Percentiles rank a stretch among this genome's conserved stretches.
These are phyloP conservation scores for Machimus atricapillus DNA, from an alignment of 2,888 invertebrate genomes.

Conservation along the genomic window DNA sequence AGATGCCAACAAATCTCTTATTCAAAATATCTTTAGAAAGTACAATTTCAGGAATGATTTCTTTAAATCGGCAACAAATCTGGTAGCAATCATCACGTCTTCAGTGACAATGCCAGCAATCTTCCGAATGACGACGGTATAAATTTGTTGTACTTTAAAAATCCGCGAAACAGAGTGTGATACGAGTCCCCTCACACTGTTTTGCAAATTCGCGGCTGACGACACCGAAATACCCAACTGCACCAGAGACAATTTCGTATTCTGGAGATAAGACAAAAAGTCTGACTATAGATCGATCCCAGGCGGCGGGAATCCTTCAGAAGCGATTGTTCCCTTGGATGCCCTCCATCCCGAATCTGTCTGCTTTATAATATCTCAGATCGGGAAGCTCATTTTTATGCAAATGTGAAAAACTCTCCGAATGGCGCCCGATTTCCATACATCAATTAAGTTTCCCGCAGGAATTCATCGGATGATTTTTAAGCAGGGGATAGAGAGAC, in stretches of 20 bases:
- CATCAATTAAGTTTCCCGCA: not conserved
- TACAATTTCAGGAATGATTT: too few species aligned
- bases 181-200: not conserved
- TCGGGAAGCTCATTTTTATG: not conserved
- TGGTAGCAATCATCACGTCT: not conserved
- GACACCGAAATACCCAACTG: not conserved
- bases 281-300: not conserved
- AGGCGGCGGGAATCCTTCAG: not conserved
- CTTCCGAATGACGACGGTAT: not conserved
- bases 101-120: not conserved
- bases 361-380: not conserved
- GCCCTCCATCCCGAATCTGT: not conserved
- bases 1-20: not conserved
- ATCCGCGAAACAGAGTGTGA: not conserved
- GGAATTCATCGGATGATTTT: not conserved
- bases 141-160: not conserved
- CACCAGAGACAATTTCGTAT: not conserved
- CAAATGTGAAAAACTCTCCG: not conserved
- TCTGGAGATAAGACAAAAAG: not conserved
- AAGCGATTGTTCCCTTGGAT: not conserved
- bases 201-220: not conserved
- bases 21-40: too few species aligned
- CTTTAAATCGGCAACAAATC: not conserved
- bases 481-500: not conserved
- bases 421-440: not conserved